Percentiles rank a stretch among this genome's conserved stretches.
These are phyloP conservation scores for Paramisgurnus dabryanus DNA, from an alignment of 2,113 vertebrate genomes.

Conservation along the genomic window DNA sequence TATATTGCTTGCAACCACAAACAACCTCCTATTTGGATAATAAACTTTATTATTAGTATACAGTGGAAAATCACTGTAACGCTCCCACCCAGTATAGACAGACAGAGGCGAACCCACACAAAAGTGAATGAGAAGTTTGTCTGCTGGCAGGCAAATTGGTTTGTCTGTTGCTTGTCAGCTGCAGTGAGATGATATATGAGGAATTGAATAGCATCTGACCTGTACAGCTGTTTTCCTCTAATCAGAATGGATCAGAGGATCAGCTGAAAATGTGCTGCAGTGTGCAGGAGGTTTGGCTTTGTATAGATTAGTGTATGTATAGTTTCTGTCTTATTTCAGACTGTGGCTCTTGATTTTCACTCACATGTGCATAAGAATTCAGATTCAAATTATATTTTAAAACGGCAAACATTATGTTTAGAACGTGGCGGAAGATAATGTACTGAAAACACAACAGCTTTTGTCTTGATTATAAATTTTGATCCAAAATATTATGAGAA, in stretches of 20 bases:
- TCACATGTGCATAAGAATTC: neutral
- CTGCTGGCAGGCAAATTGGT: constrained; percentile 5
- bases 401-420: neutral
- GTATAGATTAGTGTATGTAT: neutral
- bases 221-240: constrained; percentile 33
- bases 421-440: neutral
- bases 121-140: neutral
- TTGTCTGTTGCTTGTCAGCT: constrained; percentile 29
- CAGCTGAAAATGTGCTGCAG: neutral
- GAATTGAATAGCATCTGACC: constrained; percentile 29
- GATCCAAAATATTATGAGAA: too few species aligned
- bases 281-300: constrained; percentile 3
- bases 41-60: too few species aligned
- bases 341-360: neutral
- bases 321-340: neutral
- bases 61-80: too few species aligned
- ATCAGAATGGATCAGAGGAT: constrained; percentile 14
- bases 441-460: too few species aligned
- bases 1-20: too few species aligned
- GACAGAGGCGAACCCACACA: neutral
- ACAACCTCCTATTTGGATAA: too few species aligned
- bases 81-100: neutral
- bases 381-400: neutral
- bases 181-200: constrained; percentile 37
- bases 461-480: too few species aligned